Base-by-base conservation (phyloP, 1,140 invertebrate genomes). In the Tachypleus tridentatus region DNA sequence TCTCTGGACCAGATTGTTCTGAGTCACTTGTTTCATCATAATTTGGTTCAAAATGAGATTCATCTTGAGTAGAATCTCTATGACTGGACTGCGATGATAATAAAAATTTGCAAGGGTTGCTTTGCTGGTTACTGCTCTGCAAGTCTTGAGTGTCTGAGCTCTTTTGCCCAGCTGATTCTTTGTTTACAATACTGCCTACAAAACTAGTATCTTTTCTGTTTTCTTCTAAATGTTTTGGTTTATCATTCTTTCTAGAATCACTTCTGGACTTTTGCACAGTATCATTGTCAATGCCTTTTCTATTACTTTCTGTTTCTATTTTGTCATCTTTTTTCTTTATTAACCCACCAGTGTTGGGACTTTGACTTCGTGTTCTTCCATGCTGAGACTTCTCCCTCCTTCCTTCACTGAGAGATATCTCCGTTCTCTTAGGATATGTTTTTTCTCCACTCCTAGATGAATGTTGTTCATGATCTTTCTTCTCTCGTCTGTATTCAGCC, bases 31-130 rank as follows among this genome's bases (percentile, higher is more conserved):
- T 74, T 66, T 65, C 76, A 48, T 87, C 86, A 74, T 87, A 87
- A 75, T 87, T 85, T 3, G 86, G 86, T 69, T 86, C 86, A 72
- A 88, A 88, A 68, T 81, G 84, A 0, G 85, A 80, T 75, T 87
- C 86, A 69, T 87, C 85, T 9, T 87, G 74, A 50, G 81, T 81
- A 9, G 84, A 82, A 67, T 84, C 82, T 66, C 85, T 85, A 63
- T 82, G 80, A 71, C 29, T 29, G 29, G 29, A 29, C 29, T 29
- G 29, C 29, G 29, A 29, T 29, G 29, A 29, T 29, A 29, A 29
- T 29, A 29, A 29, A 29, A 29, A 29, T 29, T 29, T 29, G 29
- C 29, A 29, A 29, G 29, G 29, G 29, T 29, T 29, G 29, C 29
- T 29, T 29, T 29, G 29, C 29, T 29, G 29, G 29, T 29, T 29